Conservation (phyloP, 2,888 invertebrate species). For the Baccha elongata region DNA sequence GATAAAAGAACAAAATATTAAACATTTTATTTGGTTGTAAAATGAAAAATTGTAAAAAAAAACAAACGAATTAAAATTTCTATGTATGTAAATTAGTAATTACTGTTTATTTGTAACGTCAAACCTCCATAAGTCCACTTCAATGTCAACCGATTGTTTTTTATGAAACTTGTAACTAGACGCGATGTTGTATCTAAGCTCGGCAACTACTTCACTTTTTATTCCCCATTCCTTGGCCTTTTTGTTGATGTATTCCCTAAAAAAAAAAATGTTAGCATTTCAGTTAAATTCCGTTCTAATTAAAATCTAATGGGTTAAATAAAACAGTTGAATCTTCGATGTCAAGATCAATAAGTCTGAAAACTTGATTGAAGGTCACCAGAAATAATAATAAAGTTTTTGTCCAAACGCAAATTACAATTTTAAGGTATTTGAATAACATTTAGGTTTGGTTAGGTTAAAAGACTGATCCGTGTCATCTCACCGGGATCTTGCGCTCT, state of each 20-base stretch:
- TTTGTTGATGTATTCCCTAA: constrained; percentile 89
- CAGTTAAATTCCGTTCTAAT: no score
- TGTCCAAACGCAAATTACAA: no score
- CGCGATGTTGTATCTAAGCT: constrained; percentile 93
- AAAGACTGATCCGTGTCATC: no score
- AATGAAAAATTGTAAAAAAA: constrained; percentile 1
- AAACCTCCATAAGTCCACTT: constrained; percentile 94
- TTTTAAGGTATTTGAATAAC: no score
- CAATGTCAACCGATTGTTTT: constrained; percentile 91
- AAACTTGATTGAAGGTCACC: no score
- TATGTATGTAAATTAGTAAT: constrained; percentile 37
- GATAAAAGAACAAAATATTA: constrained; percentile 42
- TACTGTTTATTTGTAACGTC: constrained; percentile 77
- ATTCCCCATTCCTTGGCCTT: constrained; percentile 87
- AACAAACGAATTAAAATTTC: constrained; percentile 9
- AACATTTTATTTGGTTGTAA: constrained; percentile 56
- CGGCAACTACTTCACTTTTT: constrained; percentile 91
- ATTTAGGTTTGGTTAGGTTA: no score
- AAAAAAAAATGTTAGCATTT: no score
- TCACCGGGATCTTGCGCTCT: no score
- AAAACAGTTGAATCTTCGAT: no score
- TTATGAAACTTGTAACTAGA: constrained; percentile 96
- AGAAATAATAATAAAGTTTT: no score
- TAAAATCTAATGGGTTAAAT: no score
- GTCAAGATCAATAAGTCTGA: no score